Base-by-base conservation (phyloP, 2,113 vertebrate species). In the Festucalex cinctus region DNA sequence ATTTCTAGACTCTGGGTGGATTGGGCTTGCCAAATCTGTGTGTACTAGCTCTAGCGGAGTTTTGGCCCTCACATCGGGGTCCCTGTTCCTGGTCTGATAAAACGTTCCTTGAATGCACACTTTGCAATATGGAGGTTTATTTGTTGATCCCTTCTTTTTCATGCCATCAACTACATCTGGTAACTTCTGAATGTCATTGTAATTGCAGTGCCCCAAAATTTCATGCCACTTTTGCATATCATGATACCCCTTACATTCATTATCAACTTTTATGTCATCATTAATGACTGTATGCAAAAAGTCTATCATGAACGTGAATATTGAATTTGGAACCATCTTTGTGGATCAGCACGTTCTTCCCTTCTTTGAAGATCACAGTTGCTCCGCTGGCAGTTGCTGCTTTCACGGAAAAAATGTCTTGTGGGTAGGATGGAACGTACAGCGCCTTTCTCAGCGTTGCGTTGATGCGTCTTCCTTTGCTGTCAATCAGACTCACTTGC, bases 11-110 rank as follows among this genome's bases (percentile, higher is more conserved):
- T 57, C 37, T 43, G 68, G 54, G 5, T 49, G 12, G 13, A 77
- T 51, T 2, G 68, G 71, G 3, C 74, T 54, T 9, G 51, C 53
- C 5, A 70, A 2, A 20, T 77, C 67, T 26, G 58, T 35, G 58
- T 76, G 66, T 6, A 76, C 28, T 22, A 73, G 2, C 19, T 73
- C 48, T 70, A 74, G 37, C 9, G 65, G 36, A 6, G 22, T 41
- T 44, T 67, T 71, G 10, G 70, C 71, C 32, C 46, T 74, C 7
- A 19, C 60, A 67, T 72, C 56, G 35, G 54, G 66, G 3, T 41
- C 28, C 19, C 24, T 68, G 28, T 59, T 68, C 10, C 57, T 62
- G 3, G 44, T 51, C 10, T 39, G 35, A 3, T 10, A 22, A 26
- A 51, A 51, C 13, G 51, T 62, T 4, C 67, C 57, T n/a, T 61